Evolutionary conservation across 2,888 invertebrate genomes (phyloP), one percentile per base, ranked within the genome.

Genomic region (Dynastes hyllus): DNA sequence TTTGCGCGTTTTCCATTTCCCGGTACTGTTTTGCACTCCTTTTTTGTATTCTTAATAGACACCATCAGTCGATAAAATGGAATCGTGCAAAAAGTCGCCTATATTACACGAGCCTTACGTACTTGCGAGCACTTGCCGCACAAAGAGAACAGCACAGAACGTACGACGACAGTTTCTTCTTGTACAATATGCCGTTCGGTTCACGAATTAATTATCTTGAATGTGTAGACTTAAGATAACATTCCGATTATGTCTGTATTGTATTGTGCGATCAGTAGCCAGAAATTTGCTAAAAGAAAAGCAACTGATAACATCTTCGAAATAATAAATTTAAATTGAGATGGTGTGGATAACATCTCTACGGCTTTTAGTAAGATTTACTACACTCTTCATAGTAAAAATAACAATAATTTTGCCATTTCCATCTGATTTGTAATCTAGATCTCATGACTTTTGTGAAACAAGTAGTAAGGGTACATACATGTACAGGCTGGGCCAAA

Each of bases 1-100:
- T 51, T 58, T 70, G 53, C 77, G 50, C 77, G 78, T 78, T 71
- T 73, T 73, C 58, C 73, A 73, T 73, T 73, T 73, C 73, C 27
- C 58, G 11, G 58, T 58, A 73, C 16, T 40, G 73, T 58, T 73
- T 58, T 58, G 22, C 58, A 27, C 32, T 58, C 73, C 73, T 73
- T 73, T 73, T 73, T 73, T 78, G 66, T 78, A 61, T 73, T 65
- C 73, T 58, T 78, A 78, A 71, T 78, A 58, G 71, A 78, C 61
- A 67, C 67, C 67, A 58, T 16, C 55, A 65, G 73, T 78, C 78
- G 71, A 78, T 78, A 71, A 78, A 78, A 63, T 22, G 63, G 58
- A 78, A 73, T 61, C 65, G 78, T 65, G 78, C 71, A 78, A 78
- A 78, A 71, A 78, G 63, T 65, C 71, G 37, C 40, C 51, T 16